Percentiles rank a stretch among this genome's conserved stretches.
Conservation (phyloP, 2,888 invertebrate genomes). For the Mantis religiosa region DNA sequence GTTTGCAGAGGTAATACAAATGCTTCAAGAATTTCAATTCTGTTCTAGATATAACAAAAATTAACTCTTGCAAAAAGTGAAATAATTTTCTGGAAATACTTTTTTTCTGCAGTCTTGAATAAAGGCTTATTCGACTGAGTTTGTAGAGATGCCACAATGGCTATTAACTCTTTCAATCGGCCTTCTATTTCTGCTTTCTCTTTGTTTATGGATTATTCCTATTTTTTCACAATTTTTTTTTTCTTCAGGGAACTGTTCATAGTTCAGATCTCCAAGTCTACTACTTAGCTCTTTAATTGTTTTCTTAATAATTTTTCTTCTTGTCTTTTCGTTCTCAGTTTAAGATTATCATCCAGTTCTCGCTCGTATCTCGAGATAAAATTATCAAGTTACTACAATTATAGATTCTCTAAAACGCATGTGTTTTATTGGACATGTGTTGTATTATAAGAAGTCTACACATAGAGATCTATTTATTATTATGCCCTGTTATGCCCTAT, state of each 20-base stretch:
- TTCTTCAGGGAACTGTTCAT: constrained; percentile 45
- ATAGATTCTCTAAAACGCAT: too few relatives aligned
- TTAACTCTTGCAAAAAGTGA: constrained; percentile 41
- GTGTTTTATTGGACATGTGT: too few relatives aligned
- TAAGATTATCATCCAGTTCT: constrained; percentile 67
- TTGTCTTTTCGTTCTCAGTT: constrained; percentile 52
- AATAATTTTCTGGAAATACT: constrained; percentile 63
- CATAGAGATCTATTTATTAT: too few relatives aligned
- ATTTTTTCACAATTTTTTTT: too few relatives aligned
- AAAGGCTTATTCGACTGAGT: constrained; percentile 61
- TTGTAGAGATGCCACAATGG: constrained; percentile 34
- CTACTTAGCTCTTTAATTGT: constrained; percentile 39
- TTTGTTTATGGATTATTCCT: too few relatives aligned
- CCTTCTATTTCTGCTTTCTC: constrained; percentile 36
- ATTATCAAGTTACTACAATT: too few relatives aligned
- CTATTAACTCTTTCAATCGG: constrained; percentile 40
- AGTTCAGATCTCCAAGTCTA: constrained; percentile 57
- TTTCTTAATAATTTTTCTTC: constrained; percentile 38
- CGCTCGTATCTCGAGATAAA: constrained; percentile 54
- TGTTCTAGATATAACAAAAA: too few relatives aligned
- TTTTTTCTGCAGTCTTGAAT: constrained; percentile 64
- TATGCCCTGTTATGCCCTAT: too few relatives aligned
- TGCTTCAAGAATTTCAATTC: too few relatives aligned
- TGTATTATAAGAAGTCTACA: too few relatives aligned
- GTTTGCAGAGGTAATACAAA: too few relatives aligned